Evolutionary conservation across 2,113 vertebrate genomes (phyloP).

Genomic region (Thunnus thynnus): DNA sequence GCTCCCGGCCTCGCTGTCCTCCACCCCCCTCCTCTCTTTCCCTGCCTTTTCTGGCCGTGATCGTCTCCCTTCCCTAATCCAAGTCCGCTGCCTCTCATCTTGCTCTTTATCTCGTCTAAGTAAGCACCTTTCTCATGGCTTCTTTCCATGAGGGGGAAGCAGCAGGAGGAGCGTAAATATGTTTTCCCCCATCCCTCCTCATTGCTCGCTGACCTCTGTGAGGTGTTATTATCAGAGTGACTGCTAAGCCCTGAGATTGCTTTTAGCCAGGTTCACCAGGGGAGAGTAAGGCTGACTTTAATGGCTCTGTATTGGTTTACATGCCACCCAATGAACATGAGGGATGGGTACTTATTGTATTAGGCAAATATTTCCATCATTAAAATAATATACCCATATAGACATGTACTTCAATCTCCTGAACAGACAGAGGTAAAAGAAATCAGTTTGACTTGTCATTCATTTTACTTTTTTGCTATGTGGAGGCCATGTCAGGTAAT

Average conservation of each 20-base stretch:
- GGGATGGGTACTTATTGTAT: slow-evolving; percentile 24
- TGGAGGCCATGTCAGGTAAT: not conserved
- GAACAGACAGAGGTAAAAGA: not conserved
- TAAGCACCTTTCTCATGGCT: slow-evolving; percentile 92
- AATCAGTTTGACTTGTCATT: not conserved
- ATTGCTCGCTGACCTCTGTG: slow-evolving; percentile 78
- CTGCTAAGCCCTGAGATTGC: slow-evolving; percentile 75
- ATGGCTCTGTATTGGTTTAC: slow-evolving; percentile 71
- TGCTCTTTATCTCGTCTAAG: slow-evolving; percentile 92
- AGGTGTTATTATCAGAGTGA: slow-evolving; percentile 75
- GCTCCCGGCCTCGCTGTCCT: slow-evolving; percentile 82
- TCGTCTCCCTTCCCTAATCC: slow-evolving; percentile 92
- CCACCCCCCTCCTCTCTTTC: slow-evolving; percentile 76
- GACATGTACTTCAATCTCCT: not conserved
- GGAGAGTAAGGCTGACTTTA: slow-evolving; percentile 62
- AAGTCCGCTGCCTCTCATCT: slow-evolving; percentile 91
- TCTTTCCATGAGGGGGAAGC: slow-evolving; percentile 85
- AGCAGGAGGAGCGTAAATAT: slow-evolving; percentile 82
- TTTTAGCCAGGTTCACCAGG: slow-evolving; percentile 75
- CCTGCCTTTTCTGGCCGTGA: slow-evolving; percentile 85
- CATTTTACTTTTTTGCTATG: not conserved
- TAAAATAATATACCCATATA: slow-evolving; percentile 5
- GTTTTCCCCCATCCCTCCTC: slow-evolving; percentile 73
- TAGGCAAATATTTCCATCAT: slow-evolving; percentile 33
- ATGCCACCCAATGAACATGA: slow-evolving; percentile 44